Evolutionary conservation across 2,797 vertebrate species (phyloP).

Genomic region (Phrynocephalus guinanensis): DNA sequence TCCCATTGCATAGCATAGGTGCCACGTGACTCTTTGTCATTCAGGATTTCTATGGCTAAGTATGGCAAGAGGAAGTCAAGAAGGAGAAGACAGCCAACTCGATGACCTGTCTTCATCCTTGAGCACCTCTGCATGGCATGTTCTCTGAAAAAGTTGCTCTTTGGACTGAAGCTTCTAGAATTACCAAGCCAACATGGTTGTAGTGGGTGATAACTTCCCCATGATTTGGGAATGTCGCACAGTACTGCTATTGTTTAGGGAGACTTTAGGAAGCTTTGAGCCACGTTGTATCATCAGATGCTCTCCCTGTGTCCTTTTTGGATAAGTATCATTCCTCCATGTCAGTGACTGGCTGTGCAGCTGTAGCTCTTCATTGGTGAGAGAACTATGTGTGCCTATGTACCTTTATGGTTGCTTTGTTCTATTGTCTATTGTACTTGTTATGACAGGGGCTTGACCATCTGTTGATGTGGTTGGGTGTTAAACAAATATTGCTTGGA

Average conservation of each 20-base stretch:
- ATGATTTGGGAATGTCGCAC: background rate
- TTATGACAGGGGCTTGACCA: background rate
- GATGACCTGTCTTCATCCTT: background rate
- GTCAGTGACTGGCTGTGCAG: background rate
- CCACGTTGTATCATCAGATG: background rate
- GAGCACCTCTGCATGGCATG: background rate
- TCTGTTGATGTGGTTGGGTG: background rate
- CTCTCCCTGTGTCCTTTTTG: background rate
- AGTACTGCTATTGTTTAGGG: too few species aligned
- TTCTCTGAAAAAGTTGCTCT: background rate
- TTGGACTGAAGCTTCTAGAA: background rate
- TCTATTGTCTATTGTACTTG: background rate
- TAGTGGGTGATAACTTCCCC: background rate
- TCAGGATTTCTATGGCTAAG: too few species aligned
- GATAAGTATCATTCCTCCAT: background rate
- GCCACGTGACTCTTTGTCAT: background rate
- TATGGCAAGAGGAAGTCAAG: too few species aligned
- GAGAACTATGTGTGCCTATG: background rate
- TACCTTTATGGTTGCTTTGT: background rate
- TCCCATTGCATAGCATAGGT: too few species aligned
- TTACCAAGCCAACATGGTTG: background rate
- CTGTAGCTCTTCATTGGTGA: background rate
- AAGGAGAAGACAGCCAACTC: too few species aligned
- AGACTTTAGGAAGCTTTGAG: background rate
- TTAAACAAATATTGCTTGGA: background rate